phyloP scores from a whole-genome alignment of 2,888 invertebrate species.

The Cantharis nigra region DNA sequence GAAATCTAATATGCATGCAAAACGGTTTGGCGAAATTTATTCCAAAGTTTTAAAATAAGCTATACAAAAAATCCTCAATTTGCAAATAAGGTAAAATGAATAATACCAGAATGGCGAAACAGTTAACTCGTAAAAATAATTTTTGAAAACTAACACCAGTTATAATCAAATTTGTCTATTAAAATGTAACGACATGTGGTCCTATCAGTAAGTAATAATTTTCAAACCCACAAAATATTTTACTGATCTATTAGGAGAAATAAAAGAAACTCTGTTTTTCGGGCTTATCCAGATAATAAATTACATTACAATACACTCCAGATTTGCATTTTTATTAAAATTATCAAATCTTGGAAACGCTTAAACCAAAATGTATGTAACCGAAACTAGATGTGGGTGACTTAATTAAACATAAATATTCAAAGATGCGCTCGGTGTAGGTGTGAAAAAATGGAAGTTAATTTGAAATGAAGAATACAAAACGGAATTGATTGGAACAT shows the following conservation, averaged over 20 bases:
- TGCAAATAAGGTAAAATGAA: not conserved
- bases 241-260: not conserved
- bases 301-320: not conserved
- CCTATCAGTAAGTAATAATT: constrained; percentile 10
- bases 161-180: constrained; percentile 15
- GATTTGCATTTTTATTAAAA: constrained; percentile 4
- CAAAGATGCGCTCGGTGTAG: constrained; percentile 6
- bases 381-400: constrained; percentile 7
- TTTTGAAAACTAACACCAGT: constrained; percentile 7
- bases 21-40: not conserved
- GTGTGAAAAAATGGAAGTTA: constrained; percentile 20
- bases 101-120: not conserved
- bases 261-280: not conserved
- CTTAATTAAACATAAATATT: constrained; percentile 10
- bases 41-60: not conserved
- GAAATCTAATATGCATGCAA: not conserved
- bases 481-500: constrained; percentile 36
- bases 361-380: constrained; percentile 2
- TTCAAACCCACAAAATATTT: not conserved
- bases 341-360: not conserved
- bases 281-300: not conserved
- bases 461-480: constrained; percentile 19
- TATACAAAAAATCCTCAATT: not conserved
- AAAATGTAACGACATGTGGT: constrained; percentile 8
- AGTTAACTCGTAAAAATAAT: constrained; percentile 4